phyloP scores from a whole-genome alignment of 2,113 vertebrate species.

The Oncorhynchus keta region DNA sequence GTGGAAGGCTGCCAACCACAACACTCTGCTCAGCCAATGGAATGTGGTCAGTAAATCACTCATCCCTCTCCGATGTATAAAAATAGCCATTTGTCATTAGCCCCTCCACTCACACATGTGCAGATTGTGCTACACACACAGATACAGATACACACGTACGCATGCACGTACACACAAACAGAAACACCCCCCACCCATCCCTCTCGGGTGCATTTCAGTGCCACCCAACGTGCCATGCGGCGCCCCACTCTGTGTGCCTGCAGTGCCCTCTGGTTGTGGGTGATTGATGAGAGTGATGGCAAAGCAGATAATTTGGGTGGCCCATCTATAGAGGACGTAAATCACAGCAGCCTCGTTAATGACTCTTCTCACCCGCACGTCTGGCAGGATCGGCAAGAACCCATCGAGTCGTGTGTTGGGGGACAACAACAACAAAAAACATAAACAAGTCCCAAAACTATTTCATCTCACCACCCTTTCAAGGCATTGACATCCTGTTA shows the following conservation, averaged over 20 bases:
- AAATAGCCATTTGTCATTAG: constrained; percentile 59
- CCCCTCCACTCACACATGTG: constrained; percentile 21
- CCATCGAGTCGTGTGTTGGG: constrained; percentile 53
- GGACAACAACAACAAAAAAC: constrained; percentile 66
- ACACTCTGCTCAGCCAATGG: constrained; percentile 44
- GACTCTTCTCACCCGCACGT: constrained; percentile 73
- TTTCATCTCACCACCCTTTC: constrained; percentile 64
- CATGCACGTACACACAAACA: not conserved
- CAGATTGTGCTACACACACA: constrained; percentile 13
- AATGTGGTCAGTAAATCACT: constrained; percentile 62
- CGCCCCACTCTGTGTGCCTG: constrained; percentile 58
- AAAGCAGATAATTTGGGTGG: constrained; percentile 80
- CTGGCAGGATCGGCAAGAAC: constrained; percentile 68
- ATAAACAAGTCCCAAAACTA: constrained; percentile 67
- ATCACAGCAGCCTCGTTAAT: constrained; percentile 80
- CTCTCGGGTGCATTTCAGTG: constrained; percentile 54
- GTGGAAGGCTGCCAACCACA: constrained; percentile 67
- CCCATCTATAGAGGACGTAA: constrained; percentile 78
- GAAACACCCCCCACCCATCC: constrained; percentile 30
- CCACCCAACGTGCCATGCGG: constrained; percentile 45
- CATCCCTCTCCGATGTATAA: constrained; percentile 57
- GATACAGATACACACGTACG: constrained; percentile 6
- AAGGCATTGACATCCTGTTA: constrained; percentile 50
- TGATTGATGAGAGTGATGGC: constrained; percentile 77
- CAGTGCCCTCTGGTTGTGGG: constrained; percentile 75